Conservation (phyloP, 2,113 vertebrate species). For the Neomonachus schauinslandi region DNA sequence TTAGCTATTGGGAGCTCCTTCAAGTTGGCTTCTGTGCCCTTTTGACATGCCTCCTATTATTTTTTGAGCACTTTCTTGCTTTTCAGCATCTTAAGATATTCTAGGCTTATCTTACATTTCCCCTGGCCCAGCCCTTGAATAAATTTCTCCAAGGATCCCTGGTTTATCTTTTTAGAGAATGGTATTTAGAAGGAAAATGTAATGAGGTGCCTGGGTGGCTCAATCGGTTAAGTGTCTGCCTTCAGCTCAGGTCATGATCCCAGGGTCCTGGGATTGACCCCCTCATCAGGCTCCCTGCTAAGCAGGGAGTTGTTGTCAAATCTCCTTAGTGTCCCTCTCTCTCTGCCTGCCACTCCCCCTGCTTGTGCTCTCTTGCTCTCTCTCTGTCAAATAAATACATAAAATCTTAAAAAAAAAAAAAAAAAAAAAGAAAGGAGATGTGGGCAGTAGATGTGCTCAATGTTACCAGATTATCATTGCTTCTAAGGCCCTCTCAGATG, state of each 20-base stretch:
- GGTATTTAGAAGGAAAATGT: constrained; percentile 5
- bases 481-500: neutral
- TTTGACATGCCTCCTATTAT: neutral
- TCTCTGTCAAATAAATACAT: too few species aligned
- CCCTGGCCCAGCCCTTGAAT: neutral
- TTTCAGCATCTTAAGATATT: neutral
- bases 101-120: neutral
- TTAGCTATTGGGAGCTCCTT: neutral
- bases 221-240: too few species aligned
- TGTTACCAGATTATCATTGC: neutral
- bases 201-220: too few species aligned
- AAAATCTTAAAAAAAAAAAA: too few species aligned
- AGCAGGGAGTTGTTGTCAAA: too few species aligned
- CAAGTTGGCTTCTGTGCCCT: neutral
- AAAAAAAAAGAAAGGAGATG: neutral
- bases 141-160: neutral
- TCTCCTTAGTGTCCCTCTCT: too few species aligned
- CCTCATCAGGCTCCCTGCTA: too few species aligned
- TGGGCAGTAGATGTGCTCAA: neutral
- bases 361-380: too few species aligned
- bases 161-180: constrained; percentile 29
- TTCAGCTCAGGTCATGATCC: too few species aligned
- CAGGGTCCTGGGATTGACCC: too few species aligned
- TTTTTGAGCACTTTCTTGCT: constrained; percentile 36
- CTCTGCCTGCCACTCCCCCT: too few species aligned